Percentiles rank a stretch among this genome's conserved stretches.
Evolutionary conservation across 1,140 invertebrate genomes (phyloP).

Genomic region (Brachystomella parvula): DNA sequence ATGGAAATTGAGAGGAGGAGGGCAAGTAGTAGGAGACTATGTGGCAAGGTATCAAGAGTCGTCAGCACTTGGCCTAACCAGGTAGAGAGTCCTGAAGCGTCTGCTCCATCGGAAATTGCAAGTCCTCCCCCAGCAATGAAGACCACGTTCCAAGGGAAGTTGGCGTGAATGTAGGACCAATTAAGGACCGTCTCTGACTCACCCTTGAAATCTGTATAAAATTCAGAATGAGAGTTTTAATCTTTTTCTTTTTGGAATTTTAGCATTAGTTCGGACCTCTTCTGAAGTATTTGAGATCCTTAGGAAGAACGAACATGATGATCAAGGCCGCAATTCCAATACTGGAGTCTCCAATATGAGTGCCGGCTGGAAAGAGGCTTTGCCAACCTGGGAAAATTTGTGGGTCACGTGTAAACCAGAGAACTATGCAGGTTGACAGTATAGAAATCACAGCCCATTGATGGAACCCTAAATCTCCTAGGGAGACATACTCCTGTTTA

Average conservation of each 20-base stretch:
- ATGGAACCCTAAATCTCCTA: slow-evolving; percentile 44
- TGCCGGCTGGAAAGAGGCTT: slow-evolving; percentile 39
- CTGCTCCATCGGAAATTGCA: slow-evolving; percentile 47
- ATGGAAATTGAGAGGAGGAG: slow-evolving; percentile 47
- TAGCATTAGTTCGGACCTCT: no score
- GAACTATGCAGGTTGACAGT: slow-evolving; percentile 47
- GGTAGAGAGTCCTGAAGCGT: slow-evolving; percentile 44
- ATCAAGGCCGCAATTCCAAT: slow-evolving; percentile 44
- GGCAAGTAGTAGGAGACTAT: slow-evolving; percentile 41
- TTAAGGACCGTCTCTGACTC: slow-evolving; percentile 9
- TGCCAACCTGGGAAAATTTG: slow-evolving; percentile 50
- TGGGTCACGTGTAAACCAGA: slow-evolving; percentile 52
- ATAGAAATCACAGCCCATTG: slow-evolving; percentile 45
- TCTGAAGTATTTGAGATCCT: slow-evolving; percentile 21
- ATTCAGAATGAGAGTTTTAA: neutral
- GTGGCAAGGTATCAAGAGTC: slow-evolving; percentile 40
- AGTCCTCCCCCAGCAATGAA: slow-evolving; percentile 47
- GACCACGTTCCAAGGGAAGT: slow-evolving; percentile 23
- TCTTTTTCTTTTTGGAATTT: neutral
- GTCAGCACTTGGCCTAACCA: slow-evolving; percentile 42
- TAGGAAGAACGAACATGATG: slow-evolving; percentile 44
- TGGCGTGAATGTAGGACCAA: slow-evolving; percentile 12
- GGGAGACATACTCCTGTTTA: no score
- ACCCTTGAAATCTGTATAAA: neutral
- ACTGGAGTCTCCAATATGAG: slow-evolving; percentile 43